phyloP scores from a whole-genome alignment of 2,797 vertebrate genomes.

The Trachops cirrhosus region DNA sequence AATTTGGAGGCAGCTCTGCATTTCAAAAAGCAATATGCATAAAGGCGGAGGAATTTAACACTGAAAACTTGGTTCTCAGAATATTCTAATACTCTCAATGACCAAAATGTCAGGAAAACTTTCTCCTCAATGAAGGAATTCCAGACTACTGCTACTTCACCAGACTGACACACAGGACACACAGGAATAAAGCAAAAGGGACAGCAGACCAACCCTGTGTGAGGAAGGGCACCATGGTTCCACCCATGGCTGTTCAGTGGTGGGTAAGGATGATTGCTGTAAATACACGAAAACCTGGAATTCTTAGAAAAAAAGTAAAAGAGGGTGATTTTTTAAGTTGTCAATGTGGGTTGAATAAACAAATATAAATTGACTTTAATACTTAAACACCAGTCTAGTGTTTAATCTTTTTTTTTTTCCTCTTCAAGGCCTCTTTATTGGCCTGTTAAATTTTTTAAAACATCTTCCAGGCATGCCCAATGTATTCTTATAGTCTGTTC shows the following conservation, averaged over 20 bases:
- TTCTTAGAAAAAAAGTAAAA: background rate
- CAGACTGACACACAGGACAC: background rate
- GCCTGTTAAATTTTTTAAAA: background rate
- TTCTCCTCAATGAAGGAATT: background rate
- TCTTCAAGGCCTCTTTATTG: background rate
- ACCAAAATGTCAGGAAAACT: background rate
- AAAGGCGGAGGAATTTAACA: background rate
- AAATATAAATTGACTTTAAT: constrained; percentile 39
- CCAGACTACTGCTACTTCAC: background rate
- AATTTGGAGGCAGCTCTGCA: background rate
- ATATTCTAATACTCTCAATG: background rate
- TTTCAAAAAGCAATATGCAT: background rate
- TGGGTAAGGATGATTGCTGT: background rate
- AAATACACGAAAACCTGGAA: background rate
- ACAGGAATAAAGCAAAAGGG: background rate
- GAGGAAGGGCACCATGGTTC: background rate
- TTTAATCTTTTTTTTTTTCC: background rate
- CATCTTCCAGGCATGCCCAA: background rate
- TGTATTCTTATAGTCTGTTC: background rate
- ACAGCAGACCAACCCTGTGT: background rate
- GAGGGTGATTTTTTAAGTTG: background rate
- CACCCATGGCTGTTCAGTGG: background rate
- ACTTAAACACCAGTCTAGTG: background rate
- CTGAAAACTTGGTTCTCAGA: background rate
- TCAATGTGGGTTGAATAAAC: background rate